Evolutionary conservation across 2,888 invertebrate genomes (phyloP), one percentile per base, ranked within the genome.

Genomic region (Sipha maydis): DNA sequence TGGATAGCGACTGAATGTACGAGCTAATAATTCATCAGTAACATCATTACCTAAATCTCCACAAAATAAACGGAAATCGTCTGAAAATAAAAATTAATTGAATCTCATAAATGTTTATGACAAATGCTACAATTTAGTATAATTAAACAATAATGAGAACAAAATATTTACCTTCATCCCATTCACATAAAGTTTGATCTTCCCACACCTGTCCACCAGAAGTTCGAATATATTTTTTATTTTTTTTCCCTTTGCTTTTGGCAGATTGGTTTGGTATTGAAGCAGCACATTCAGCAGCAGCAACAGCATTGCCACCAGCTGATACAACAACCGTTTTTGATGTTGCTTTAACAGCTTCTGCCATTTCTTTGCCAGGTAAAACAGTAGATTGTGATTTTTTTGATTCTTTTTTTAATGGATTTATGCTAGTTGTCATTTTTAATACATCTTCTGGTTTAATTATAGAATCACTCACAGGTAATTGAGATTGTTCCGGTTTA

Each of bases 1-100:
- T 0, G 96, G 95, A 93, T 95, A 98, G 92, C 97, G 97, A 91
- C 97, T 96, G 92, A 99, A 99, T 0, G 99, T 98, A 90, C 99
- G 94, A 0, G 97, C 97, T n/a, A 99, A 93, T 89, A 98, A 94
- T 92, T 99, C 99, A 91, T 99, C 99, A 0, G 98, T 99, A 41
- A 99, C 99, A 92, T 99, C 99, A 92, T 99, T 99, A 28, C 99
- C 99, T 78, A 99, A 94, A 93, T 99, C 99, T n/a, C 99, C 99
- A 92, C 99, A 99, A 92, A 99, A 99, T 92, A 99, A 96, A 90
- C 99, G 94, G 93, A 98, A 99, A 93, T 99, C 99, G 93, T 98
- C 98, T 94, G 90, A 31, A 90, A 91, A 89, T 89, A 78, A 89
- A 88, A 89, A 85, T 67, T 28, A 41, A 61, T 21, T 73, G 8